These are phyloP conservation scores for Panzeria rudis DNA, from an alignment of 2,888 invertebrate genomes.

Conservation along the genomic window DNA sequence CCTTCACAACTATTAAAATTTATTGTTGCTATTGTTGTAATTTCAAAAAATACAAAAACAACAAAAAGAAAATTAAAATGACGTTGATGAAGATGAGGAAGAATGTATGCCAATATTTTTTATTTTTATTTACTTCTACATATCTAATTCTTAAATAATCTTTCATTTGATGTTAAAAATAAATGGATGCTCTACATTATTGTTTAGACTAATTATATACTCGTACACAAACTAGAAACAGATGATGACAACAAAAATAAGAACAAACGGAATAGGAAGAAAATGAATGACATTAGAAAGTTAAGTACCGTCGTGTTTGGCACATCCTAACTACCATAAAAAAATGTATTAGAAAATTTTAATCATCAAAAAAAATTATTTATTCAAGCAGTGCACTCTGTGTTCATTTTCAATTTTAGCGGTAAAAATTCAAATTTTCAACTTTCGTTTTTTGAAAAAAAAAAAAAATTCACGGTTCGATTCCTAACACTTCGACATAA, in stretches of 20 bases:
- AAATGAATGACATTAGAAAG: background rate
- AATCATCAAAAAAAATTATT: no score
- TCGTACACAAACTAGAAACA: background rate
- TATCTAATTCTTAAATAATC: constrained; percentile 53
- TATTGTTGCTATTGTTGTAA: constrained; percentile 17
- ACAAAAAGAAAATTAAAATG: constrained; percentile 29
- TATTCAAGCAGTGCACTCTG: no score
- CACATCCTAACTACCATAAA: no score
- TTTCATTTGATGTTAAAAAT: constrained; percentile 59
- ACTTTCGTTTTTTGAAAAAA: no score
- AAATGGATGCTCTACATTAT: constrained; percentile 36
- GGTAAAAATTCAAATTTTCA: no score
- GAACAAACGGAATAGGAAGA: background rate
- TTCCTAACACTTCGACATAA: no score
- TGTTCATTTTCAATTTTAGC: no score
- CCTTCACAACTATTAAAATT: constrained; percentile 63
- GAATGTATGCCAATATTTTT: constrained; percentile 65
- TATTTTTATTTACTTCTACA: no score
- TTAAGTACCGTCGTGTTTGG: background rate
- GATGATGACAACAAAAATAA: constrained; percentile 15
- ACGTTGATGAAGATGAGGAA: constrained; percentile 35
- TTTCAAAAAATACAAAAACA: constrained; percentile 2
- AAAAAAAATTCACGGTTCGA: no score
- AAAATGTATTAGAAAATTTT: no score
- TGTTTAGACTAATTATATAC: constrained; percentile 12